Conservation (phyloP, 2,113 vertebrate species). For the Seriola quinqueradiata region DNA sequence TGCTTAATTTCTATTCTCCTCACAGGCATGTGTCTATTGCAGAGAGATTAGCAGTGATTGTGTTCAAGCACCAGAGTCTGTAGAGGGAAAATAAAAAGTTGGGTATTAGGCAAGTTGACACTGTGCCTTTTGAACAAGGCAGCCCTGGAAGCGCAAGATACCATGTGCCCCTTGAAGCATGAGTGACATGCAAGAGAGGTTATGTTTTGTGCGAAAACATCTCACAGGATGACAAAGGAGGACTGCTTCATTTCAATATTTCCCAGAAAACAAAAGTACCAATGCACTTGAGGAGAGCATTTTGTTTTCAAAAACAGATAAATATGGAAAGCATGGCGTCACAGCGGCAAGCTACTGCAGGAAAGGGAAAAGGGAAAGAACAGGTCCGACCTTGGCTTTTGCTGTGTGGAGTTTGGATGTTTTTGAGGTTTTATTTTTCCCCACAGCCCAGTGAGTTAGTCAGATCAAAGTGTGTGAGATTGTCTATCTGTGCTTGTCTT, state of each 20-base stretch:
- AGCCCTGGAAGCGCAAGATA: conserved; percentile 48
- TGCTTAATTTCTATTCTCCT: conserved; percentile 50
- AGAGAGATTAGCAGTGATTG: conserved; percentile 38
- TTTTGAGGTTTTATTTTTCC: background rate
- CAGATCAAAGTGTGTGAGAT: background rate
- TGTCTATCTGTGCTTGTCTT: background rate
- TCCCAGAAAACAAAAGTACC: conserved; percentile 1
- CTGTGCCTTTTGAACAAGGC: conserved; percentile 42
- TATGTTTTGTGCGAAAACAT: conserved; percentile 25
- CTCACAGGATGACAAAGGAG: conserved; percentile 23
- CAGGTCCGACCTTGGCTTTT: background rate
- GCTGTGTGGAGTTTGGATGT: background rate
- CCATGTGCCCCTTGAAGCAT: conserved; percentile 38
- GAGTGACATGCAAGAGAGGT: conserved; percentile 55
- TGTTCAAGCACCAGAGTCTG: conserved; percentile 30
- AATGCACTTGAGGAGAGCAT: background rate
- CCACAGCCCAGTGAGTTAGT: background rate
- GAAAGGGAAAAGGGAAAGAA: background rate
- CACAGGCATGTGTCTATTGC: conserved; percentile 20
- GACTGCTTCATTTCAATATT: conserved; percentile 30
- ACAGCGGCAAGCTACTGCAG: background rate
- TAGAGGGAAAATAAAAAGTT: conserved; percentile 24
- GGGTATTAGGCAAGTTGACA: conserved; percentile 30
- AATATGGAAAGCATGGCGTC: background rate
- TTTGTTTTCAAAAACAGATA: background rate